Evolutionary conservation across 2,888 invertebrate genomes (phyloP).

Genomic region (Andrena haemorrhoa): DNA sequence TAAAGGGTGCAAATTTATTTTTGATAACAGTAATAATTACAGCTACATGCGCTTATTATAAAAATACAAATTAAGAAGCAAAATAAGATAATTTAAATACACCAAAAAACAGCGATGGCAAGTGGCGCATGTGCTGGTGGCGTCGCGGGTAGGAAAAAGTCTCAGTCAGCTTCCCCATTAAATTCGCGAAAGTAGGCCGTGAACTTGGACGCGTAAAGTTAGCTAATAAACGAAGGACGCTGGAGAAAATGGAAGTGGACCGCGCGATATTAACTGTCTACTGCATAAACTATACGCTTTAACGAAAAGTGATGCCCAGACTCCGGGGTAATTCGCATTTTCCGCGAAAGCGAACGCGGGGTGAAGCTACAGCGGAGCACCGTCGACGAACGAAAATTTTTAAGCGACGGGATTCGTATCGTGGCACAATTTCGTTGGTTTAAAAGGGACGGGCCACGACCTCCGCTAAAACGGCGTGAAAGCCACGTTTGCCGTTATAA

Average conservation of each 20-base stretch:
- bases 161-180: neutral
- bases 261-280: neutral
- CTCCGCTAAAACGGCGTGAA: neutral
- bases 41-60: no score
- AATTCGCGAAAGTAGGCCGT: slow-evolving; percentile 19
- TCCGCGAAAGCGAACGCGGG: neutral
- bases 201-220: neutral
- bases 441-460: slow-evolving; percentile 3
- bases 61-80: no score
- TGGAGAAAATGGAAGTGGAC: neutral
- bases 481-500: slow-evolving; percentile 13
- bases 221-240: neutral
- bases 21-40: no score
- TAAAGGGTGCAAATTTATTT: no score
- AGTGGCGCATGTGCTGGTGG: no score
- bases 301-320: neutral
- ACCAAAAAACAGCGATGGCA: no score
- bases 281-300: neutral
- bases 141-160: neutral
- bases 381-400: slow-evolving; percentile 22
- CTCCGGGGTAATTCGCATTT: neutral
- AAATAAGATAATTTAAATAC: no score
- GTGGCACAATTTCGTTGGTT: slow-evolving; percentile 17
- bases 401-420: slow-evolving; percentile 21
- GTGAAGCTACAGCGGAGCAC: slow-evolving; percentile 5